phyloP scores from a whole-genome alignment of 2,797 vertebrate species.

The Epinephelus awoara region DNA sequence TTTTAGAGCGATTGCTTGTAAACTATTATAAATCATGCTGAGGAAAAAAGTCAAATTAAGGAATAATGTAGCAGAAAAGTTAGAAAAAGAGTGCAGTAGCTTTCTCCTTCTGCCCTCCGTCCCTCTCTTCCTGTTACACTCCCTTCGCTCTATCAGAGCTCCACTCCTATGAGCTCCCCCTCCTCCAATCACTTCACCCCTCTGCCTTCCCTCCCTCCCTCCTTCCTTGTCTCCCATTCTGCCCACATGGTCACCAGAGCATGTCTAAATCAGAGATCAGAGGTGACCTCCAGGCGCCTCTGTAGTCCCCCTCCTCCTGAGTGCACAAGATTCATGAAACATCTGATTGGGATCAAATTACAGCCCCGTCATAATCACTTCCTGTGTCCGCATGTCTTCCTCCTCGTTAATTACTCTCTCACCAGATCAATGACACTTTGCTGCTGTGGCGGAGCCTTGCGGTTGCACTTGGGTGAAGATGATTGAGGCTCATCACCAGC shows the following conservation, averaged over 20 bases:
- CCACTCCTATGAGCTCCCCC: neutral
- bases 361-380: conserved; percentile 57
- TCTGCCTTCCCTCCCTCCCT: neutral
- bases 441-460: conserved; percentile 24
- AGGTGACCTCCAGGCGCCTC: conserved; percentile 46
- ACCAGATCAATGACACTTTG: conserved; percentile 50
- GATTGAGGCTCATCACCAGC: neutral
- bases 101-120: neutral
- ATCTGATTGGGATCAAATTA: conserved; percentile 67
- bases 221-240: conserved; percentile 30
- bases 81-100: neutral
- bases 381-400: conserved; percentile 37
- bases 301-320: conserved; percentile 18
- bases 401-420: conserved; percentile 26
- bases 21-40: neutral
- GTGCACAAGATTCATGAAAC: conserved; percentile 45
- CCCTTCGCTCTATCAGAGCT: neutral
- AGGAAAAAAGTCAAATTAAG: neutral
- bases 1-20: neutral
- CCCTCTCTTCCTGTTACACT: conserved; percentile 8
- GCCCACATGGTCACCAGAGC: conserved; percentile 49
- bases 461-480: conserved; percentile 31
- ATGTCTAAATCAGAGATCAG: conserved; percentile 69
- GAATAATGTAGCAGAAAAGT: neutral
- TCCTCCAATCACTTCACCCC: conserved; percentile 1